phyloP scores from a whole-genome alignment of 2,888 invertebrate species.

The Luffia ferchaultella region DNA sequence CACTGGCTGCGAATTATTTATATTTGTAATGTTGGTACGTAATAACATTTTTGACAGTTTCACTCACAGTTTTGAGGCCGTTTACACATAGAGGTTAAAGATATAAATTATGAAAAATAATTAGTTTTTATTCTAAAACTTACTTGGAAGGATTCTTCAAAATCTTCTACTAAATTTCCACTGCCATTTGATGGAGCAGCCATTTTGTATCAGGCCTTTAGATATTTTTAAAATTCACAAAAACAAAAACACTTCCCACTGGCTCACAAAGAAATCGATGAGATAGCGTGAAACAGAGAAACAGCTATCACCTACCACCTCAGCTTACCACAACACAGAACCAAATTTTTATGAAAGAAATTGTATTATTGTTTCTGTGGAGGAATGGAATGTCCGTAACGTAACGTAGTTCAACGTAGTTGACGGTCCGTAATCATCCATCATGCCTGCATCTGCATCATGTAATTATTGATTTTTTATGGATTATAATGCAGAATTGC shows the following conservation, averaged over 20 bases:
- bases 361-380: no score
- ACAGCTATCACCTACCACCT: constrained; percentile 3
- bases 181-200: constrained; percentile 83
- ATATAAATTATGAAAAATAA: not conserved
- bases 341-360: no score
- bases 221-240: no score
- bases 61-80: not conserved
- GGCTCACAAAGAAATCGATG: not conserved
- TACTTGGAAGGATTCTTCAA: constrained; percentile 91
- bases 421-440: no score
- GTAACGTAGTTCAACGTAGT: no score
- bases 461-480: no score
- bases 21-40: constrained; percentile 41
- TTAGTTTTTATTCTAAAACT: constrained; percentile 15
- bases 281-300: not conserved
- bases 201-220: constrained; percentile 43
- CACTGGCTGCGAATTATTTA: constrained; percentile 30
- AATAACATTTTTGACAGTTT: constrained; percentile 31
- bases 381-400: no score
- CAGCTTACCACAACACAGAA: no score
- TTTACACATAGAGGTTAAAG: not conserved
- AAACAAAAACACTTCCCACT: no score
- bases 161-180: constrained; percentile 88
- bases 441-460: no score
- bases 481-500: no score